Evolutionary conservation across 35 echinoderm and acorn worm species (phyloP).

Genomic region (Stichopus chloronotus): DNA sequence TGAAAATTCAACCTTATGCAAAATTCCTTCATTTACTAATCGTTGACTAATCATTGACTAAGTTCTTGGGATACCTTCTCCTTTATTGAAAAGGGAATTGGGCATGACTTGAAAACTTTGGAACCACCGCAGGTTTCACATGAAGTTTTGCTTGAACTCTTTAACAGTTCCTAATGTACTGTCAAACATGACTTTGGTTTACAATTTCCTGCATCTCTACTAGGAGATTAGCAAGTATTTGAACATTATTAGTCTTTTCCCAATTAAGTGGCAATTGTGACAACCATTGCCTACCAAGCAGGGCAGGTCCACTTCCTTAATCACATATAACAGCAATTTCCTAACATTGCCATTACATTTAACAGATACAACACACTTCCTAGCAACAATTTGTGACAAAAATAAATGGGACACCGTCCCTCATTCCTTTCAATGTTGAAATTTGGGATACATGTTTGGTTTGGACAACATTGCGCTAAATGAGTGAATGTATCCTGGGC

Average conservation of each 20-base stretch:
- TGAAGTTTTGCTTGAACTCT: slow-evolving; percentile 34
- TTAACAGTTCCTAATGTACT: slow-evolving; percentile 16
- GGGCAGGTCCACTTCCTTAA: slow-evolving; percentile 36
- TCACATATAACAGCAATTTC: slow-evolving; percentile 6
- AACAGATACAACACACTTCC: not conserved
- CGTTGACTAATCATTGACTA: too few relatives aligned
- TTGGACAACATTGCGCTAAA: too few relatives aligned
- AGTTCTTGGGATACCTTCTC: slow-evolving; percentile 34
- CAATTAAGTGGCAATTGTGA: too few relatives aligned
- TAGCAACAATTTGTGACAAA: not conserved
- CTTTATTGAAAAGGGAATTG: slow-evolving; percentile 39
- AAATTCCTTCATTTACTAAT: slow-evolving; percentile 22
- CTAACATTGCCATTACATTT: slow-evolving; percentile 2
- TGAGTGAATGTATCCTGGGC: too few relatives aligned
- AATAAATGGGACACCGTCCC: too few relatives aligned
- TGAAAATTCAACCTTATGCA: slow-evolving; percentile 20
- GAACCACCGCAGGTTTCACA: not conserved
- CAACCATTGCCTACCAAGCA: slow-evolving; percentile 31
- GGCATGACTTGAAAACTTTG: slow-evolving; percentile 44
- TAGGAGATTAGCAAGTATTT: not conserved
- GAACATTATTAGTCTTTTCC: not conserved
- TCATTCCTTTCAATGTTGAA: too few relatives aligned
- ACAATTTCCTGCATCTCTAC: not conserved
- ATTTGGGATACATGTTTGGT: too few relatives aligned
- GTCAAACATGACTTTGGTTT: slow-evolving; percentile 18